Evolutionary conservation across 2,797 vertebrate genomes (phyloP), one percentile per base, ranked within the genome.

Genomic region (Phrynocephalus vlangalii): DNA sequence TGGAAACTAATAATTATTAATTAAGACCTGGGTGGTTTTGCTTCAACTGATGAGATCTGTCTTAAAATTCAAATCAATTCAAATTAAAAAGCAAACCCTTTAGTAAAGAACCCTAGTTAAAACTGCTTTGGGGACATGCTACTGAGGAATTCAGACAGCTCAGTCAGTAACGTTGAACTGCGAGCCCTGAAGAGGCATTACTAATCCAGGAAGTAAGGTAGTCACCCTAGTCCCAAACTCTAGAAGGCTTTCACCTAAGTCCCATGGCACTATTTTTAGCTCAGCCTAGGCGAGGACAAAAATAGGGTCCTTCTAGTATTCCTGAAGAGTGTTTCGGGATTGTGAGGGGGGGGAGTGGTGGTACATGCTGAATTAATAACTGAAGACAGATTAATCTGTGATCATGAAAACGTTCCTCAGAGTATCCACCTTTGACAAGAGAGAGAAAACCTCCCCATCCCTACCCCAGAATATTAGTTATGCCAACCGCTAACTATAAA

Each of bases 361-460:
- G 48, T 63, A 78, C 52, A 66, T 8, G 68, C 38, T 38, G 56
- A 79, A 84, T 79, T 84, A 63, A 84, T 84, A 88, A 84, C 22
- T 28, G 26, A 28, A 30, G 24, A 22, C n/a, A 56, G 15, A 52
- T 79, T n/a, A 50, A 86, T 87, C 67, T 52, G 66, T n/a, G 22
- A 26, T 88, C 44, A 13, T 56, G 28, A 48, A 84, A 84, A 72
- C 38, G 28, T 72, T 83, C 28, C 67, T 38, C 18, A 30, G 77
- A 79, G 50, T 24, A 71, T 63, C 60, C 22, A 72, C 0, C 11
- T 24, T 44, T 22, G 76, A 78, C 73, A 75, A 28, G 63, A 76
- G 33, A 73, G 81, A 80, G 44, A 70, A 71, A 71, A 44, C 38
- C 38, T 8, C 2, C 16, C 28, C 38, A 30, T 24, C 22, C 38